Percentiles rank a stretch among this genome's conserved stretches.
These are phyloP conservation scores for Baronia brevicornis DNA, from an alignment of 2,888 invertebrate species.

Conservation along the genomic window DNA sequence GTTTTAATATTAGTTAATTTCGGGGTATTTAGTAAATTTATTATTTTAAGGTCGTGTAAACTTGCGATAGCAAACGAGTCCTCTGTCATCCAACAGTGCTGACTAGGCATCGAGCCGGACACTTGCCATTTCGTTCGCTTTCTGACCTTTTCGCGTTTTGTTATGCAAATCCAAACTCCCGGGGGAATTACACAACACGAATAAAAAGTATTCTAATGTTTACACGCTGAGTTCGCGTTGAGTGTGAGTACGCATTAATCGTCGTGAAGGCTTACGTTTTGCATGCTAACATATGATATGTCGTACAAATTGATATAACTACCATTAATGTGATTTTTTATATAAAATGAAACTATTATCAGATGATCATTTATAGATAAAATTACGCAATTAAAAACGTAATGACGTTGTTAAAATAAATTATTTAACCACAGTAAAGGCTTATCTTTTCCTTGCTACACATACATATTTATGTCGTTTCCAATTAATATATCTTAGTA, in stretches of 20 bases:
- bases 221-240: conserved; percentile 65
- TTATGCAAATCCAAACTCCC: conserved; percentile 67
- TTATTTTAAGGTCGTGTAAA: conserved; percentile 24
- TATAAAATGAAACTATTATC: too few species aligned
- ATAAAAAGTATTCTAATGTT: conserved; percentile 72
- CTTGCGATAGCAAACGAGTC: conserved; percentile 28
- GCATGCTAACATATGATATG: too few species aligned
- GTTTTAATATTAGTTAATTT: too few species aligned
- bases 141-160: conserved; percentile 73
- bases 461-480: too few species aligned
- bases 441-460: too few species aligned
- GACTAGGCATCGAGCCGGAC: conserved; percentile 66
- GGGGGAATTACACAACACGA: conserved; percentile 67
- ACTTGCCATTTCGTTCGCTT: conserved; percentile 72
- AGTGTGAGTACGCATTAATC: conserved; percentile 69
- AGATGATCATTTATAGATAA: too few species aligned
- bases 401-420: too few species aligned
- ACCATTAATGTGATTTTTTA: too few species aligned
- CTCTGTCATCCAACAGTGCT: conserved; percentile 44
- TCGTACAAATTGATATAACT: too few species aligned
- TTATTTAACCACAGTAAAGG: too few species aligned
- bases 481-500: too few species aligned
- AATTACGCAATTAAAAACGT: too few species aligned
- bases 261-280: conserved; percentile 29
- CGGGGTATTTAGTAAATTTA: not conserved